Evolutionary conservation across 2,888 invertebrate species (phyloP).

Genomic region (Drosophila flavopinicola): DNA sequence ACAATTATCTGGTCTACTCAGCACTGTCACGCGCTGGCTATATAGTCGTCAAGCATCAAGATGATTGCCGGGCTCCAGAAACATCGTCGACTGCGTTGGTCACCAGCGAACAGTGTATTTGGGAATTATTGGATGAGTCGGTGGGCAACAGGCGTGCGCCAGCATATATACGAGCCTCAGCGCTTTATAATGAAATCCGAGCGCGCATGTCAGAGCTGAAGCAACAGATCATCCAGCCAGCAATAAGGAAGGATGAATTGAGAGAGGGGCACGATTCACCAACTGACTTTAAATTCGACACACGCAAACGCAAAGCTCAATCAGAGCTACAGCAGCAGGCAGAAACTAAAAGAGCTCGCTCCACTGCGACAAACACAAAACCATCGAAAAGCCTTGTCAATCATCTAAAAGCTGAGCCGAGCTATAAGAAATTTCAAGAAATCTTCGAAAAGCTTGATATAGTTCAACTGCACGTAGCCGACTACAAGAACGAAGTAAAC

Average conservation of each 20-base stretch:
- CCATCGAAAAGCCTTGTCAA: constrained; percentile 70
- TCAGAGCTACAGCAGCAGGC: constrained; percentile 7
- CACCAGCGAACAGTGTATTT: constrained; percentile 76
- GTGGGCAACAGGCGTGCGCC: constrained; percentile 65
- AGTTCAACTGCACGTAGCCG: constrained; percentile 54
- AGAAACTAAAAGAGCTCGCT: constrained; percentile 29
- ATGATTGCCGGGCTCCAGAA: neutral
- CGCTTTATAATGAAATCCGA: constrained; percentile 51
- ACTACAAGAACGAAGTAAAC: neutral
- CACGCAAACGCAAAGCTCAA: constrained; percentile 59
- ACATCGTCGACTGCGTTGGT: neutral
- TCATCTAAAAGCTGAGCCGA: constrained; percentile 67
- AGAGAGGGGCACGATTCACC: too few species aligned
- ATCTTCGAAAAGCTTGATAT: constrained; percentile 79
- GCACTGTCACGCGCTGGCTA: constrained; percentile 81
- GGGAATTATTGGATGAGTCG: constrained; percentile 73
- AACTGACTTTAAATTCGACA: constrained; percentile 53
- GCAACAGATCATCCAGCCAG: constrained; percentile 56
- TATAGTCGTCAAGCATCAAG: constrained; percentile 74
- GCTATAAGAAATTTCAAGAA: constrained; percentile 67
- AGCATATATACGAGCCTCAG: constrained; percentile 56
- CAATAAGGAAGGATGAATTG: neutral
- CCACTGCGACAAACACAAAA: too few species aligned
- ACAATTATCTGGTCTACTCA: constrained; percentile 82
- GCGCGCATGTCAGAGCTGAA: constrained; percentile 58